Evolutionary conservation across 2,113 vertebrate genomes (phyloP).

Genomic region (Lontra canadensis): DNA sequence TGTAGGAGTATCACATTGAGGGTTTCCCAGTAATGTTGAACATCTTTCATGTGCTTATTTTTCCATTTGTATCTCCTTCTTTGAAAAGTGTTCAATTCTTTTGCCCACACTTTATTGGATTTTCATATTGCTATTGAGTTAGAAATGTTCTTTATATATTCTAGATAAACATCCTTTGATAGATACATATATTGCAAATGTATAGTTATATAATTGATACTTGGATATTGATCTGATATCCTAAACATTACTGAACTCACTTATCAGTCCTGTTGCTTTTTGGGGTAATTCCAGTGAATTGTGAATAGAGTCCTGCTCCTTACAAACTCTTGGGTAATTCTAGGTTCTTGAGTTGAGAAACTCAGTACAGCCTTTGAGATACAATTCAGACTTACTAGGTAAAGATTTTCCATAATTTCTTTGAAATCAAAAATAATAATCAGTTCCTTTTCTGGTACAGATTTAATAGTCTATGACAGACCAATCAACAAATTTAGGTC

Average conservation of each 20-base stretch:
- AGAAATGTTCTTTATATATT: neutral
- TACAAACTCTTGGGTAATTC: neutral
- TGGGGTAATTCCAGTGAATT: neutral
- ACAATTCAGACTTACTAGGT: neutral
- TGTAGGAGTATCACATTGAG: neutral
- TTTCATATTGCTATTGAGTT: constrained; percentile 25
- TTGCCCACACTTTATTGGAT: neutral
- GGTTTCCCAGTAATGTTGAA: neutral
- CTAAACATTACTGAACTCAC: neutral
- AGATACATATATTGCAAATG: neutral
- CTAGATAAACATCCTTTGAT: neutral
- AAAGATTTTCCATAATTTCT: neutral
- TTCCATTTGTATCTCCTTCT: neutral
- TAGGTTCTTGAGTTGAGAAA: neutral
- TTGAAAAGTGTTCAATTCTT: neutral
- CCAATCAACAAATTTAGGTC: neutral
- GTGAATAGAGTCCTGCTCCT: neutral
- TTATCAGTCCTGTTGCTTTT: neutral
- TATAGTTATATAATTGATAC: neutral
- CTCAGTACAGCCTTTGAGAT: neutral
- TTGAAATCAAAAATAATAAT: neutral
- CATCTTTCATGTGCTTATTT: neutral
- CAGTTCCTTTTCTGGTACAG: neutral
- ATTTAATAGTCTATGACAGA: neutral
- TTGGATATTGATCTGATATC: neutral